Evolutionary conservation across 1,140 invertebrate genomes (phyloP).

Genomic region (Oncopeltus fasciatus): DNA sequence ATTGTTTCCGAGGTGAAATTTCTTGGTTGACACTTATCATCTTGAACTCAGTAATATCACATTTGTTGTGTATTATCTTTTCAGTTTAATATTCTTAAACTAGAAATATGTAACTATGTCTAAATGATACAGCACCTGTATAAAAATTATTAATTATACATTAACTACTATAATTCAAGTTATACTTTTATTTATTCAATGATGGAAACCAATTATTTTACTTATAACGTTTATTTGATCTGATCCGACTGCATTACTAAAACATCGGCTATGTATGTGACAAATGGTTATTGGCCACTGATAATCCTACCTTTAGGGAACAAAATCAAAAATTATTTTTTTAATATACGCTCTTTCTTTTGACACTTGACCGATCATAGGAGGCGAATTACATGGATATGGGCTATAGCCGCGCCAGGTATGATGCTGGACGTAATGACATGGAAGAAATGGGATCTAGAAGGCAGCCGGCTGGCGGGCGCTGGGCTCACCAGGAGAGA

Average conservation of each 20-base stretch:
- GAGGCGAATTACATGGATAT: conserved; percentile 21
- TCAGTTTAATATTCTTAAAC: no score
- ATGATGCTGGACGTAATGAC: conserved; percentile 10
- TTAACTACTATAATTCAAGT: no score
- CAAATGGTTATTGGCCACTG: not conserved
- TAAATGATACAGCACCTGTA: no score
- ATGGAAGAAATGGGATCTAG: conserved; percentile 14
- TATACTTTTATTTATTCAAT: no score
- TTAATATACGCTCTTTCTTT: not conserved
- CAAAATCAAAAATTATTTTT: not conserved
- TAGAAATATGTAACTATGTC: no score
- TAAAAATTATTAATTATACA: no score
- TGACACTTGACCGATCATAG: conserved; percentile 8
- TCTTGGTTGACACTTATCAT: no score
- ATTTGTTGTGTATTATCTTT: no score
- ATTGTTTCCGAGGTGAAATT: no score
- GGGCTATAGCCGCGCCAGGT: conserved; percentile 16
- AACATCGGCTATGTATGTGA: not conserved
- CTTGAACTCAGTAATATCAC: no score
- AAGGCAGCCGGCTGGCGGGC: conserved; percentile 9
- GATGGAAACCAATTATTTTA: no score
- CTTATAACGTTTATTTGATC: not conserved
- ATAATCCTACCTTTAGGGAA: not conserved
- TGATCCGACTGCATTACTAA: not conserved
- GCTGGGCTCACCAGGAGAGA: conserved; percentile 15